Base-by-base conservation (phyloP, 2,113 vertebrate genomes). In the Austrofundulus limnaeus region DNA sequence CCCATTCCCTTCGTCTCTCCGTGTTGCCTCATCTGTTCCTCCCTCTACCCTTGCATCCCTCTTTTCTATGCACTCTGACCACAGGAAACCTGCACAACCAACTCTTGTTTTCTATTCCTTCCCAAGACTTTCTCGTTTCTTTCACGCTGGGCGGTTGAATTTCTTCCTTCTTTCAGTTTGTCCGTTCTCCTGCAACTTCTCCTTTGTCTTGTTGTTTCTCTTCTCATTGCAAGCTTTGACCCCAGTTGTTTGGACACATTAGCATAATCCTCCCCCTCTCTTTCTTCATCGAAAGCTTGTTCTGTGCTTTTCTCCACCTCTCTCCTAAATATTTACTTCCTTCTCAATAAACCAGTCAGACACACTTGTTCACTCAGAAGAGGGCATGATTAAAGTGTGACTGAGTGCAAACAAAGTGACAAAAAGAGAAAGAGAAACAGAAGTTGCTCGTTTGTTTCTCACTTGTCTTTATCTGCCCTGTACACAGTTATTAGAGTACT, bases 321-420 rank as follows among this genome's bases (percentile, higher is more conserved):
- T 72, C 66, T 25, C 76, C 71, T 85, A 78, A 85, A 85, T 87
- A 86, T 87, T 86, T 86, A 80, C 81, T 77, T 72, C 74, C 45
- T 19, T 48, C 66, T 81, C 74, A 48, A 60, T 70, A 69, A 83
- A 66, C 21, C 55, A 78, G 66, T 52, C 49, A 43, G 70, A 66
- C 72, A 62, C 78, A 65, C 82, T 83, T 82, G 82, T 76, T 84
- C 65, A 50, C 72, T 71, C 70, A 85, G 78, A 74, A 53, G 50
- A 74, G 61, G 68, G 65, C 64, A 59, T 54, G 60, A 75, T 80
- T 74, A 55, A 65, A 72, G 61, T 66, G 54, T 55, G 78, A 78
- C 65, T 16, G 61, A 57, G 66, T 71, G 61, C 70, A 68, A 54
- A 56, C 31, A 66, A 72, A 77, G 53, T 56, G 60, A 71, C 31